Evolutionary conservation across 2,113 vertebrate species (phyloP).

Genomic region (Ia io): DNA sequence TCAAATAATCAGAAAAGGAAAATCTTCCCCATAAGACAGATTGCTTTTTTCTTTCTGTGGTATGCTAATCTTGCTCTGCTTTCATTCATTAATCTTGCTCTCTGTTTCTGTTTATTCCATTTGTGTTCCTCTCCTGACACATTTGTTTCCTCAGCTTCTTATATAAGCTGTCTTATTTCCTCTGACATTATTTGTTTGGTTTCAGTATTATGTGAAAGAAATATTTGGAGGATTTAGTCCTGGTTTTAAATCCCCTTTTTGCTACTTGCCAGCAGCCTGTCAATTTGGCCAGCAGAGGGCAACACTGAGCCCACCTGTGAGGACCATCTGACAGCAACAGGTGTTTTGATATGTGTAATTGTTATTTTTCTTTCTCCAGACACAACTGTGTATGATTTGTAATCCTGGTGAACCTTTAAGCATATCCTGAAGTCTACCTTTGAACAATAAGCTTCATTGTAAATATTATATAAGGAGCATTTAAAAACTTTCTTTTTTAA

Average conservation of each 20-base stretch:
- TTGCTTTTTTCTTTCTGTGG: neutral
- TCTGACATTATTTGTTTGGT: slow-evolving; percentile 31
- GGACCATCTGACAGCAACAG: neutral
- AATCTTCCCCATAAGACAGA: neutral
- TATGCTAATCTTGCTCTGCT: slow-evolving; percentile 10
- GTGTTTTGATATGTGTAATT: neutral
- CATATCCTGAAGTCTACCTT: neutral
- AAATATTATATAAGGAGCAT: neutral
- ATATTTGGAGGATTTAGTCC: slow-evolving; percentile 19
- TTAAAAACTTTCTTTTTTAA: neutral
- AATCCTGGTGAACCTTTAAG: neutral
- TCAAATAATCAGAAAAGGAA: slow-evolving; percentile 37
- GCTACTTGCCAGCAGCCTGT: neutral
- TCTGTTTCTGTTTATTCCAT: slow-evolving; percentile 37
- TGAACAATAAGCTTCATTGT: neutral
- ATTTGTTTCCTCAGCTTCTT: neutral
- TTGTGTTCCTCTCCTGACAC: slow-evolving; percentile 34
- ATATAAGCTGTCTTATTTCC: slow-evolving; percentile 16
- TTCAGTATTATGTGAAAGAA: neutral
- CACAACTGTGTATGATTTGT: neutral
- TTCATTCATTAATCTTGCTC: neutral
- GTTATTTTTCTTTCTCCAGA: neutral
- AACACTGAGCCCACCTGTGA: neutral
- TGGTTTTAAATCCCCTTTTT: neutral
- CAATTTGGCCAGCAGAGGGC: neutral